These are phyloP conservation scores for Leptobrachium leishanense DNA, from an alignment of 2,113 vertebrate genomes.

Conservation along the genomic window DNA sequence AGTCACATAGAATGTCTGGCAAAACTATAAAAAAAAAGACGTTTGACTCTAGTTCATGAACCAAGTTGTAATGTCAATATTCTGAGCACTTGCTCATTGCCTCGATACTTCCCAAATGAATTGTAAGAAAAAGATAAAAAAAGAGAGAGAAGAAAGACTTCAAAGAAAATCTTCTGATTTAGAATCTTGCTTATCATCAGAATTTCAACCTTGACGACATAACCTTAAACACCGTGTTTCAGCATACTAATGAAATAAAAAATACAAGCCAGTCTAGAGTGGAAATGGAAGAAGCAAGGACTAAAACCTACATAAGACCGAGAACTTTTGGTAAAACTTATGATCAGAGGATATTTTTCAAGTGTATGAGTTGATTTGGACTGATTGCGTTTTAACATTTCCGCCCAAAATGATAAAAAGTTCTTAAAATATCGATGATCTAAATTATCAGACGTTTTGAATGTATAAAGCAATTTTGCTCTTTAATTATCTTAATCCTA, in stretches of 20 bases:
- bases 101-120: slow-evolving; percentile 50
- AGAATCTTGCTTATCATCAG: slow-evolving; percentile 54
- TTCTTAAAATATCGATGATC: not conserved
- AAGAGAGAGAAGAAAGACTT: slow-evolving; percentile 48
- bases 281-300: slow-evolving; percentile 28
- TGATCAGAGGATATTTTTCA: not conserved
- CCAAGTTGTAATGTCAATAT: slow-evolving; percentile 38
- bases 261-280: slow-evolving; percentile 1
- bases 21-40: slow-evolving; percentile 22
- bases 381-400: not conserved
- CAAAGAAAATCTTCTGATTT: slow-evolving; percentile 57
- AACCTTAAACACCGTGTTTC: slow-evolving; percentile 43
- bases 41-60: slow-evolving; percentile 13
- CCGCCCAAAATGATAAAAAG: slow-evolving; percentile 1
- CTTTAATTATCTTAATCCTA: not conserved
- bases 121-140: slow-evolving; percentile 24
- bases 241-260: slow-evolving; percentile 52
- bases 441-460: not conserved
- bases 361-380: not conserved
- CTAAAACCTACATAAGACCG: slow-evolving; percentile 33
- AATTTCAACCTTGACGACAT: slow-evolving; percentile 58
- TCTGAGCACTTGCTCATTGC: slow-evolving; percentile 11
- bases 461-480: not conserved
- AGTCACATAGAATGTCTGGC: slow-evolving; percentile 24
- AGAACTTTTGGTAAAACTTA: slow-evolving; percentile 13